Evolutionary conservation across 2,888 invertebrate species (phyloP), one percentile per base, ranked within the genome.

Genomic region (Pterostichus niger): DNA sequence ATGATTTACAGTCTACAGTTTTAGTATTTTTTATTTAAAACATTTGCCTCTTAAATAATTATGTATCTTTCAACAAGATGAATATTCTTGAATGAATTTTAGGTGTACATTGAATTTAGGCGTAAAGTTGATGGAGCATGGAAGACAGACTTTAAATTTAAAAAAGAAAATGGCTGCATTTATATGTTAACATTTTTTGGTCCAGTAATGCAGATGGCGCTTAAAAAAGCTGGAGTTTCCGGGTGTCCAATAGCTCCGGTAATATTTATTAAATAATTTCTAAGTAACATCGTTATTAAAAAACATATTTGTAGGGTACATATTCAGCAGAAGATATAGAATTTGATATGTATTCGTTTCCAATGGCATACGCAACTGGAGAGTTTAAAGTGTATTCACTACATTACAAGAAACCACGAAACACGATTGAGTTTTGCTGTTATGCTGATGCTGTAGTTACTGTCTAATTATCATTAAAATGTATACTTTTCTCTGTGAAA

Each of bases 101-200:
- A 56, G 56, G 5, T 56, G 6, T 56, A 17, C 24, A 24, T 56
- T 9, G 56, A 56, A 17, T 24, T 56, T 17, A 13, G 56, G 4
- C 15, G 56, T 6, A 56, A 56, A 56, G 56, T 56, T 13, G 6
- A 17, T 15, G 24, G 24, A 6, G 24, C 6, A 6, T 56, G 56
- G 56, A 56, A 56, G 17, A 24, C 24, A 17, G 56, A 56, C 9
- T 56, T 56, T 10, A 56, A 56, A 7, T 24, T 56, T 9, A 56
- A 56, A 24, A 56, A 56, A 17, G 56, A 56, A 1, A 56, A 56
- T 56, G 56, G 17, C 5, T 56, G 56, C 10, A 13, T 56, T 10
- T 56, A 56, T 15, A 2, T 56, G 9, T 2, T 56, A 13, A 17
- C 24, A 1, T 5, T 56, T 15, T 56, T 17, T 17, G 56, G 56